Conservation (phyloP, 1,140 invertebrate species). For the Galendromus occidentalis region DNA sequence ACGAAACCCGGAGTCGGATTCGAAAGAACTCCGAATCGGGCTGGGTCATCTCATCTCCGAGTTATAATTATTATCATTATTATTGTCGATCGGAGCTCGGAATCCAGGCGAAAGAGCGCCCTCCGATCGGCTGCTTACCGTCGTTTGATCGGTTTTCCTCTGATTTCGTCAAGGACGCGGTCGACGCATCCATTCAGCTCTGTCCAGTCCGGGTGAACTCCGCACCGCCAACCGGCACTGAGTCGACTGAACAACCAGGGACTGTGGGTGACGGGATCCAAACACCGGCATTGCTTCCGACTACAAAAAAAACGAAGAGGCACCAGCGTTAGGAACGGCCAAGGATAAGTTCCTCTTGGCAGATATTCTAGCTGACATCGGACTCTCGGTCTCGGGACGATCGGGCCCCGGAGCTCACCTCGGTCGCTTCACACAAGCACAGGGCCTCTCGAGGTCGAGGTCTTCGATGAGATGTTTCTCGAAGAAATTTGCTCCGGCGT, state of each 20-base stretch:
- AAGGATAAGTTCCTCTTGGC: no score
- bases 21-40: no score
- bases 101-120: not conserved
- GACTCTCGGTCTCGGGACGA: no score
- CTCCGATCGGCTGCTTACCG: no score
- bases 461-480: slow-evolving; percentile 29
- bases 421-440: slow-evolving; percentile 15
- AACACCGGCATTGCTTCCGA: slow-evolving; percentile 17
- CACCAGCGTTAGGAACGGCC: no score
- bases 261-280: slow-evolving; percentile 15
- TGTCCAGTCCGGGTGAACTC: slow-evolving; percentile 32
- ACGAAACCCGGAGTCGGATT: not conserved
- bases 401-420: no score
- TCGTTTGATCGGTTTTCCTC: slow-evolving; percentile 20
- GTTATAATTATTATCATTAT: no score
- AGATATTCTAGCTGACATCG: no score
- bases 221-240: slow-evolving; percentile 31
- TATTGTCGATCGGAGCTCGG: no score
- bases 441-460: slow-evolving; percentile 21
- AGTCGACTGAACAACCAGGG: slow-evolving; percentile 31
- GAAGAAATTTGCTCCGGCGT: slow-evolving; percentile 30
- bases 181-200: slow-evolving; percentile 29
- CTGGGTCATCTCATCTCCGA: no score
- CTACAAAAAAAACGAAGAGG: not conserved
- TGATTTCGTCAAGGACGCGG: slow-evolving; percentile 26